A percentile compares a stretch with the other conserved stretches of the same genome.
phyloP scores from a whole-genome alignment of 1,140 invertebrate genomes.

The Tetramorium parvispinum region DNA sequence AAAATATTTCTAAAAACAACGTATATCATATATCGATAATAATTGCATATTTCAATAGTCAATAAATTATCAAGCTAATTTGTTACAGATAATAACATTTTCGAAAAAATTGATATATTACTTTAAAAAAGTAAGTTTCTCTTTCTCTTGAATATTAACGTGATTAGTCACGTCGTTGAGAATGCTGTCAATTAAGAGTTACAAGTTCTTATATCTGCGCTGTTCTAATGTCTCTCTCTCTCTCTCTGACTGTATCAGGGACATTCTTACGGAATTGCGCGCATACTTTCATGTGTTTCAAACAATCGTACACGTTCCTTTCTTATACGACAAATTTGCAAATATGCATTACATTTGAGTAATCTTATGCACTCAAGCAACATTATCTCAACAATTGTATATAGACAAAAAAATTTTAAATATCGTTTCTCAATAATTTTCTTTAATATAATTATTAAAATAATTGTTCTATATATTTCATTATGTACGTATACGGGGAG shows the following conservation, averaged over 20 bases:
- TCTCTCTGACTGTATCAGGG: not conserved
- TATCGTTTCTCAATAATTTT: not conserved
- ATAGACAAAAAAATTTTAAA: not conserved
- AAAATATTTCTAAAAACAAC: slow-evolving; percentile 14
- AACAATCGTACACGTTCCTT: not conserved
- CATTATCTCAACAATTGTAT: not conserved
- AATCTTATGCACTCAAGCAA: not conserved
- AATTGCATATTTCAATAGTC: not conserved
- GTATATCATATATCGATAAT: not conserved
- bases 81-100: not conserved
- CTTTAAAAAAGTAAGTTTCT: not conserved
- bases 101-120: not conserved
- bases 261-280: not conserved
- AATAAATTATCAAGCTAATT: not conserved
- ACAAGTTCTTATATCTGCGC: not conserved
- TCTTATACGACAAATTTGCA: not conserved
- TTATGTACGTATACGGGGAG: too few relatives aligned
- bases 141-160: not conserved
- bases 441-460: not conserved
- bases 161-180: not conserved
- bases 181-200: slow-evolving; percentile 4
- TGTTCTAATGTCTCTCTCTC: not conserved
- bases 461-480: not conserved
- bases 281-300: not conserved
- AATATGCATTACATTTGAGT: not conserved